Conservation (phyloP, 2,888 invertebrate genomes). For the Eutolmus rufibarbis region DNA sequence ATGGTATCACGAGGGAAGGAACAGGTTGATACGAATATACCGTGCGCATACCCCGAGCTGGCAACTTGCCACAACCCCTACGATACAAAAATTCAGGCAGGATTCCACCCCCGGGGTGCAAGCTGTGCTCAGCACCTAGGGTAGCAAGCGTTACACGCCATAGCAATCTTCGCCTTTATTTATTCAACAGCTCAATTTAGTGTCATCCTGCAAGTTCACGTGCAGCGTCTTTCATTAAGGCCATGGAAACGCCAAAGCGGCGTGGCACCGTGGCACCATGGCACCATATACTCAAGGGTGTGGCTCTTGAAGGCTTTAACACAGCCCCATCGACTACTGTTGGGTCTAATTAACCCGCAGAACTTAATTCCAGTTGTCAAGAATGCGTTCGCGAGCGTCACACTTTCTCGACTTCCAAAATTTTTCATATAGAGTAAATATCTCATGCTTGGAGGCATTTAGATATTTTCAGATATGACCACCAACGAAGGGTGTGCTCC, state of each 20-base stretch:
- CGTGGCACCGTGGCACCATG: neutral
- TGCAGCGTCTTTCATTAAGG: neutral
- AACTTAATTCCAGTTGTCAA: neutral
- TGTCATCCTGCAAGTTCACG: slow-evolving; percentile 2
- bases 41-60: neutral
- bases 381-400: neutral
- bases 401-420: neutral
- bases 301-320: neutral
- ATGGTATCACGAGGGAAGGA: neutral
- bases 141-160: slow-evolving; percentile 4
- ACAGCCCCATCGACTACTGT: neutral
- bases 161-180: slow-evolving; percentile 23
- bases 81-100: neutral
- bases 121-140: neutral
- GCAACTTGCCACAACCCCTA: slow-evolving; percentile 7
- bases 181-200: slow-evolving; percentile 23
- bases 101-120: neutral
- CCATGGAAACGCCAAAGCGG: neutral
- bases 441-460: neutral
- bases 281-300: neutral
- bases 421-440: neutral
- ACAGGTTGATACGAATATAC: slow-evolving; percentile 16
- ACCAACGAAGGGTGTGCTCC: neutral
- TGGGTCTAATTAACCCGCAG: neutral
- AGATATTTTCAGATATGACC: neutral